These are phyloP conservation scores for Podiceps cristatus DNA, from an alignment of 2,113 vertebrate species.

Conservation along the genomic window DNA sequence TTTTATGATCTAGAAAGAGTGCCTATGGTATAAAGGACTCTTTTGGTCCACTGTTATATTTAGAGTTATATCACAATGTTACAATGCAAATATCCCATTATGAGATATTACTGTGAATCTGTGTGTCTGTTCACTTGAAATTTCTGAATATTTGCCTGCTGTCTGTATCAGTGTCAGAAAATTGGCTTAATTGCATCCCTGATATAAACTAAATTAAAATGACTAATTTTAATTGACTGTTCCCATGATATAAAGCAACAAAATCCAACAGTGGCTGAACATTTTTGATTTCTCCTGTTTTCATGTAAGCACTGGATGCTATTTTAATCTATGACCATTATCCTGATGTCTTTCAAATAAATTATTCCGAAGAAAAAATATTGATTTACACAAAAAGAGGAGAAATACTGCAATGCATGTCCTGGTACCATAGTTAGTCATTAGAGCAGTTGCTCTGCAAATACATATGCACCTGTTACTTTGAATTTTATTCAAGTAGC, in stretches of 20 bases:
- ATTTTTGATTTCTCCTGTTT: background rate
- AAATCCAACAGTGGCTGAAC: background rate
- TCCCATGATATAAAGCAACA: background rate
- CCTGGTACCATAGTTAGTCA: background rate
- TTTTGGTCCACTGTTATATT: background rate
- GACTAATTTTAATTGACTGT: background rate
- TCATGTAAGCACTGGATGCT: background rate
- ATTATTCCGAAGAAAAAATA: background rate
- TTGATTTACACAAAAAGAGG: background rate
- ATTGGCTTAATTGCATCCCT: background rate
- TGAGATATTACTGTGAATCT: background rate
- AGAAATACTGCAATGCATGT: background rate
- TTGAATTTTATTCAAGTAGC: background rate
- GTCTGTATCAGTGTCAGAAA: background rate
- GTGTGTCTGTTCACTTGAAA: background rate
- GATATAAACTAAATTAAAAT: slow-evolving; percentile 2
- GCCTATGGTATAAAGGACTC: background rate
- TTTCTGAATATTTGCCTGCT: background rate
- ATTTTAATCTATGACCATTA: background rate
- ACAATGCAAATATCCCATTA: background rate
- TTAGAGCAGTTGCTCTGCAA: background rate
- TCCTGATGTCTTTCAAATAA: background rate
- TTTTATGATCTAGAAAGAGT: background rate
- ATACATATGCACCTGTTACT: background rate
- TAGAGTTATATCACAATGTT: too few species aligned